Evolutionary conservation across 2,888 invertebrate species (phyloP), one percentile per base, ranked within the genome.

Genomic region (Elgonia sp.): DNA sequence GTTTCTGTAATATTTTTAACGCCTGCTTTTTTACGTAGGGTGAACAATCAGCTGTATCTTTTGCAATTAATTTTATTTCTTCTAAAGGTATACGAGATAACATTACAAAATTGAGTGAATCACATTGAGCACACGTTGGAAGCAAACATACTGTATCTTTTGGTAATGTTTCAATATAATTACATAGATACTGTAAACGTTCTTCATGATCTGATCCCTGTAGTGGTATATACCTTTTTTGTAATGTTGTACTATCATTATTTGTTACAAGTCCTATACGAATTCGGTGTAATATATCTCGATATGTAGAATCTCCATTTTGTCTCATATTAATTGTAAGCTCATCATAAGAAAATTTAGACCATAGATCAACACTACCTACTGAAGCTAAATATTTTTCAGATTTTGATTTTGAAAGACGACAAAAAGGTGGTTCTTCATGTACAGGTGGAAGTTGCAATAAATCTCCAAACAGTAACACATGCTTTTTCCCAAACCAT

Each of bases 391-490:
- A 55, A 37, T 88, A 89, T 82, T 92, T 92, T 37, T 89, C 42
- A 76, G 86, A 76, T 89, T 91, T 88, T 40, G 85, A 20, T 69
- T 84, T 50, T 14, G 89, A 72, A 46, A 93, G 82, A 83, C 88
- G 83, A 55, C 88, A 79, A 84, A 87, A 91, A 91, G 37, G 90
- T 9, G 92, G 90, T 63, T 90, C 79, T 89, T 92, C 90, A 65
- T 89, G 89, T 14, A 92, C 92, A 8, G 93, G 92, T 6, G 92
- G 92, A 46, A 93, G 90, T 72, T 93, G 93, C 42, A 93, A 88
- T 20, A 93, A 90, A 89, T 93, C 93, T 16, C 92, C 92, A 69
- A 93, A 90, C 6, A 92, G 50, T 73, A 93, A 69, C n/a, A 92
- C 79, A 89, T 93, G n/a, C n/a, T n/a, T n/a, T n/a, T n/a, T n/a